Conservation (phyloP, 2,113 vertebrate species). For the Corapipo altera region DNA sequence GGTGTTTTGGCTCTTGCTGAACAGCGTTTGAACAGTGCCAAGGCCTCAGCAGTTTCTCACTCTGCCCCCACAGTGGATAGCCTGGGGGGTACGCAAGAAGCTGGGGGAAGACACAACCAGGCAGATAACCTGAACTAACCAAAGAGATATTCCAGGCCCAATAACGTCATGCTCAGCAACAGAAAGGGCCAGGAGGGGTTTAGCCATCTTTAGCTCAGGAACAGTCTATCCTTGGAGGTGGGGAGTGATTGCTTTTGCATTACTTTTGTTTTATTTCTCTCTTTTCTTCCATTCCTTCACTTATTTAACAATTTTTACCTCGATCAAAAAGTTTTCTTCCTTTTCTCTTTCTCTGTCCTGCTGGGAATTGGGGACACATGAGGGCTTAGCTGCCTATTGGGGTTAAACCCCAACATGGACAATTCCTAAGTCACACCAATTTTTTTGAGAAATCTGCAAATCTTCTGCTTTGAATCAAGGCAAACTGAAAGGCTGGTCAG, state of each 20-base stretch:
- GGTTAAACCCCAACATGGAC: background rate
- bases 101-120: background rate
- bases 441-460: background rate
- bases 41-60: background rate
- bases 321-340: background rate
- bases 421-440: background rate
- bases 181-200: background rate
- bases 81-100: rapidly evolving
- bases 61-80: background rate
- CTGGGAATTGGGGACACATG: background rate
- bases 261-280: background rate
- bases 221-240: background rate
- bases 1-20: background rate
- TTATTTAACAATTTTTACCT: background rate
- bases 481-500: background rate
- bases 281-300: background rate
- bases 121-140: background rate
- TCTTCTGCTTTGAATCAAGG: background rate
- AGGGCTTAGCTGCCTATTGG: background rate
- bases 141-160: background rate
- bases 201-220: background rate
- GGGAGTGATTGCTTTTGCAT: background rate
- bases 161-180: rapidly evolving
- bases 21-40: background rate
- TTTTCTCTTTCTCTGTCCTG: background rate